Base-by-base conservation (phyloP, 2,888 invertebrate species). In the Xiphydria camelus region DNA sequence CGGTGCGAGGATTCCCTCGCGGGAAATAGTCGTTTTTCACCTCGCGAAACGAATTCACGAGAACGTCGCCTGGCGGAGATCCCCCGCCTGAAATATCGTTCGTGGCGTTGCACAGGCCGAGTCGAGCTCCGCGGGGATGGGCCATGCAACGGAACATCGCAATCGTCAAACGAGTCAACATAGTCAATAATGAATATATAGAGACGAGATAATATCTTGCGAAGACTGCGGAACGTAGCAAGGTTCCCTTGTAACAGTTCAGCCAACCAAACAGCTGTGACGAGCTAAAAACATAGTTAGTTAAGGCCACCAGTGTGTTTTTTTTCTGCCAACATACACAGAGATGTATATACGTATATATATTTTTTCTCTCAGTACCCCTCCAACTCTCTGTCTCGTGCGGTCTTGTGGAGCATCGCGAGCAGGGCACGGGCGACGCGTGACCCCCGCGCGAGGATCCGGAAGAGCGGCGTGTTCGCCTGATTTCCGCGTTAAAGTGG, bases 171-270 rank as follows among this genome's bases (percentile, higher is more conserved):
- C 64, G 62, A 61, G 36, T 66, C 62, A 71, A 70, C 64, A n/a
- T n/a, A n/a, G n/a, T n/a, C 41, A n/a, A n/a, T n/a, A n/a, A n/a
- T n/a, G n/a, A n/a, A n/a, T n/a, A n/a, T 7, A 26, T 26, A 26
- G 14, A 14, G 35, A 41, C 26, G 21, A 40, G 29, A 41, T 37
- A 45, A 42, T 49, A 48, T 62, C 60, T 73, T 73, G 73, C 68
- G 73, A 72, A 66, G 73, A 75, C 73, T 75, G 75, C 62, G 75
- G 75, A 75, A 75, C 74, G 75, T 75, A 74, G 68, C 70, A 75
- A 73, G 75, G 75, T 75, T 75, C 75, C 75, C 73, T 75, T 75
- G 69, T 75, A 66, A 75, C 75, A 75, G 74, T 75, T 73, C 75
- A 75, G 75, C 74, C 73, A 75, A 75, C 70, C 70, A 74, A 70